These are phyloP conservation scores for Pituophis catenifer DNA, from an alignment of 2,113 vertebrate species.

Conservation along the genomic window DNA sequence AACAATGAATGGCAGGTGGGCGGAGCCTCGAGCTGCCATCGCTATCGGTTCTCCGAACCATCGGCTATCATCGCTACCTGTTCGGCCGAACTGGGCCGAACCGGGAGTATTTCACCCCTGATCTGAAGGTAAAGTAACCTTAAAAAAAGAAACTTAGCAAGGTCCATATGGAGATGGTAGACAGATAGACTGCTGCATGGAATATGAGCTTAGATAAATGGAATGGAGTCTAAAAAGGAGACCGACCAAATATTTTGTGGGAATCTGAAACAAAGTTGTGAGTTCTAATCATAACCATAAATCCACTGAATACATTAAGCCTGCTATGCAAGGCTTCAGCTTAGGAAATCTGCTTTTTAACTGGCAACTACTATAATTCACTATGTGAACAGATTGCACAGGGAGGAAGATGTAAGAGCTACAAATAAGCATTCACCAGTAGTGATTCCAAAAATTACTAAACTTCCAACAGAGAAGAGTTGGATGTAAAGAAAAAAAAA, in stretches of 20 bases:
- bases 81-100: no score
- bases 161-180: neutral
- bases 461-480: constrained; percentile 48
- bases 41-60: no score
- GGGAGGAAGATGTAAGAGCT: constrained; percentile 48
- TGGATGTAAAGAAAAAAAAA: constrained; percentile 4
- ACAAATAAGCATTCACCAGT: constrained; percentile 48
- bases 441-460: constrained; percentile 56
- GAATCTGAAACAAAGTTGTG: neutral
- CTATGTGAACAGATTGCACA: constrained; percentile 65
- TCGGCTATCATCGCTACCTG: no score
- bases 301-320: constrained; percentile 26
- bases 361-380: constrained; percentile 64
- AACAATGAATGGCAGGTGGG: no score
- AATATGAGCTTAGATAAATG: rapidly evolving
- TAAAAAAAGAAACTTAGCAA: constrained; percentile 21
- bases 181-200: neutral
- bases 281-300: constrained; percentile 29
- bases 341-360: constrained; percentile 72
- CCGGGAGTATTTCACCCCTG: no score
- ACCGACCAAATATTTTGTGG: constrained; percentile 14
- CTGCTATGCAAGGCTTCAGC: constrained; percentile 59
- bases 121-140: constrained; percentile 46
- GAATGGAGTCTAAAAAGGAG: constrained; percentile 1
- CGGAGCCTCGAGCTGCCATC: no score